Evolutionary conservation across 1,140 invertebrate genomes (phyloP).

Genomic region (Leptinotarsa undecemlineata): DNA sequence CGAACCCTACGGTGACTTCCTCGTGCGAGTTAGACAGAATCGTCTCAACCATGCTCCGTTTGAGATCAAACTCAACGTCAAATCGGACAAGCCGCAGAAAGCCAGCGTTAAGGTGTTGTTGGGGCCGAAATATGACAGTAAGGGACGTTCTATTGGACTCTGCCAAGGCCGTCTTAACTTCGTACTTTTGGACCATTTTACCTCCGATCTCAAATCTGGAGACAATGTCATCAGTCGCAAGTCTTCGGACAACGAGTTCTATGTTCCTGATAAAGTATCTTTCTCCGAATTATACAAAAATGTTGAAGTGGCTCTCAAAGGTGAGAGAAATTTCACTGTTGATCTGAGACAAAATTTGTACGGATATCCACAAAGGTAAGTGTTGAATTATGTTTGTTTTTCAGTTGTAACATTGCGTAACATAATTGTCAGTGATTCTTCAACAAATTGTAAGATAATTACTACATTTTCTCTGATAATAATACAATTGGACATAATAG

Average conservation of each 20-base stretch:
- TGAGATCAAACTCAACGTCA: not conserved
- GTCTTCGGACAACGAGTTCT: not conserved
- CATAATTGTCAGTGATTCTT: no score
- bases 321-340: conserved; percentile 56
- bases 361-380: conserved; percentile 58
- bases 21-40: conserved; percentile 49
- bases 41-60: not conserved
- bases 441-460: no score
- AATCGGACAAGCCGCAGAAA: not conserved
- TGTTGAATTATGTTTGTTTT: not conserved
- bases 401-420: no score
- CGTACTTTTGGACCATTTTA: no score
- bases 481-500: no score
- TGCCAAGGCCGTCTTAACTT: no score
- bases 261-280: not conserved
- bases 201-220: not conserved
- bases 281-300: not conserved
- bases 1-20: conserved; percentile 43
- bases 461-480: no score
- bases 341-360: conserved; percentile 59
- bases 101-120: not conserved
- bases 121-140: not conserved
- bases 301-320: conserved; percentile 51
- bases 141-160: no score
- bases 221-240: not conserved